Evolutionary conservation across 2,888 invertebrate species (phyloP).

Genomic region (Drosophila diplacantha): DNA sequence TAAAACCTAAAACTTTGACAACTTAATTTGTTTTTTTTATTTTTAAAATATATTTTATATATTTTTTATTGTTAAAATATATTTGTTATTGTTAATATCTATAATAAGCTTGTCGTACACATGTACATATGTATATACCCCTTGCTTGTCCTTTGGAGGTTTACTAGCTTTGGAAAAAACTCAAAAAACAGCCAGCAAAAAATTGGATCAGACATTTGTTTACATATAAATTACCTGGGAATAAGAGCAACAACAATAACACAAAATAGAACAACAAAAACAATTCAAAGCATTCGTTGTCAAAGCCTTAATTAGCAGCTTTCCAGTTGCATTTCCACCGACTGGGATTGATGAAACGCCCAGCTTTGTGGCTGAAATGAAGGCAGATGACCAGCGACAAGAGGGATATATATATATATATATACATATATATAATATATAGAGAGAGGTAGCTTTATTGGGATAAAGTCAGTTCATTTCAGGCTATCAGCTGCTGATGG

Average conservation of each 20-base stretch:
- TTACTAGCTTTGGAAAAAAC: not conserved
- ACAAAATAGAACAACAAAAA: not conserved
- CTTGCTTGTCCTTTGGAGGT: not conserved
- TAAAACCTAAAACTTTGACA: not conserved
- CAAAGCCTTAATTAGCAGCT: conserved; percentile 34
- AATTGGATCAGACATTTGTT: conserved; percentile 60
- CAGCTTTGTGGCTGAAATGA: conserved; percentile 5
- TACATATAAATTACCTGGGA: conserved; percentile 60
- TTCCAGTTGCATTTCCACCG: conserved; percentile 5
- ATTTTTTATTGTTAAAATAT: not conserved
- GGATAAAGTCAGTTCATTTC: not conserved
- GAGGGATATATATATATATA: too few relatives aligned
- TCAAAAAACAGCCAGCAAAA: conserved; percentile 6
- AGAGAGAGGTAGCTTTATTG: not conserved
- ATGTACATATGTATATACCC: not conserved
- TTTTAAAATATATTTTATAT: not conserved
- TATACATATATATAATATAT: too few relatives aligned
- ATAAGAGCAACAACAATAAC: conserved; percentile 15
- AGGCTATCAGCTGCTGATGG: conserved; percentile 1
- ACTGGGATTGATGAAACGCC: conserved; percentile 5
- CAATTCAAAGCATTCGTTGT: not conserved
- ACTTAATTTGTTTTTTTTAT: not conserved
- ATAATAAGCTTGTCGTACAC: not conserved
- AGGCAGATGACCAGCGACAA: not conserved
- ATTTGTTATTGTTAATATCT: not conserved